These are phyloP conservation scores for Pogonomyrmex barbatus DNA, from an alignment of 1,140 invertebrate species.

Conservation along the genomic window DNA sequence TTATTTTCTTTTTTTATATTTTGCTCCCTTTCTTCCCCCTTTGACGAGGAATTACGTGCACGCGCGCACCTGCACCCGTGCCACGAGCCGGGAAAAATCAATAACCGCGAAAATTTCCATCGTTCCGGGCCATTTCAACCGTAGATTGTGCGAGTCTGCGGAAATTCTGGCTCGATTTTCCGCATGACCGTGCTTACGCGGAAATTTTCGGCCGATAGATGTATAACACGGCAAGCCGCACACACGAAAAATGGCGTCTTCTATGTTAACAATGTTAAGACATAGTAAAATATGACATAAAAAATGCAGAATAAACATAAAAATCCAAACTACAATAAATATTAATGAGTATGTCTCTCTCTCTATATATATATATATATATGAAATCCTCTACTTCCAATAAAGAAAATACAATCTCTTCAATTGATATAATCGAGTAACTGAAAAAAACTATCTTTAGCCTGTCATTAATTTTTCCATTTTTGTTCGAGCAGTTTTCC, in stretches of 20 bases:
- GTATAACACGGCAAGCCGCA: neutral
- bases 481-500: too few relatives aligned
- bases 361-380: too few relatives aligned
- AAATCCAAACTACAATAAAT: neutral
- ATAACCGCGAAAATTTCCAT: slow-evolving; percentile 79
- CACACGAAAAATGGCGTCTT: neutral
- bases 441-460: neutral
- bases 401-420: neutral
- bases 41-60: slow-evolving; percentile 55
- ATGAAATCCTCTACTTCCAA: neutral
- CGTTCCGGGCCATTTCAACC: slow-evolving; percentile 76
- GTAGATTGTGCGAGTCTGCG: slow-evolving; percentile 75
- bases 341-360: neutral
- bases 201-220: slow-evolving; percentile 67
- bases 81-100: slow-evolving; percentile 67
- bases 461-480: neutral
- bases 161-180: slow-evolving; percentile 80
- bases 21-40: slow-evolving; percentile 16
- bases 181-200: slow-evolving; percentile 74
- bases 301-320: slow-evolving; percentile 4
- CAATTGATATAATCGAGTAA: neutral
- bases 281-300: neutral
- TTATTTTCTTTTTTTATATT: slow-evolving; percentile 22
- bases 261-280: neutral
- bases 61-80: slow-evolving; percentile 69